Evolutionary conservation across 2,888 invertebrate species (phyloP), one percentile per base, ranked within the genome.

Genomic region (Ashinkailepas kermadecensis): DNA sequence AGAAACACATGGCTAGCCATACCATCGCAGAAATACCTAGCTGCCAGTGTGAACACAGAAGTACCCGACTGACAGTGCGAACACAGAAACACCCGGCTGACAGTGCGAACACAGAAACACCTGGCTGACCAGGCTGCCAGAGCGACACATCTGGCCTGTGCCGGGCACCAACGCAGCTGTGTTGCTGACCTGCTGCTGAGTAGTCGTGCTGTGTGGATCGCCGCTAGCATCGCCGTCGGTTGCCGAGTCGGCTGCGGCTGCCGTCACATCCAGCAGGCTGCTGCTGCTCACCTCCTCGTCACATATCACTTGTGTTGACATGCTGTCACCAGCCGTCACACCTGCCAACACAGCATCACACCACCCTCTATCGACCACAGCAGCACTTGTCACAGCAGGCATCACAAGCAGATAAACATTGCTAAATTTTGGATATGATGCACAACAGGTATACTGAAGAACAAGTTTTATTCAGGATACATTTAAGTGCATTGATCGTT

Each of bases 281-380:
- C 39, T 39, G 70, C 70, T 70, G 70, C 70, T 70, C 70, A 70
- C 70, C 39, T 39, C 70, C 39, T 70, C 39, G 70, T 70, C 70
- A 39, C 39, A 18, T 15, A 70, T 18, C 39, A 39, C 70, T 7
- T 39, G 70, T 6, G 70, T 1, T 6, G 70, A 39, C 70, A 70
- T 70, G 23, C 11, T 13, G 21, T 12, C 23, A 10, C 23, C 65
- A 11, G 65, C 65, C 8, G 65, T 8, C 8, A n/a, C 65, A n/a
- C 65, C 65, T 65, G n/a, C 8, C 23, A 8, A 0, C 39, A 39
- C 39, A 4, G 39, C 39, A 4, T 39, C 1, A 39, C 39, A 39
- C 39, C 2, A 39, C 39, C 2, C 39, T 39, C 39, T 39, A 39
- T 1, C 39, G 39, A 39, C 39, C 39, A 39, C 39, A 39, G 39